Evolutionary conservation across 2,113 vertebrate species (phyloP).

Genomic region (Menura novaehollandiae): DNA sequence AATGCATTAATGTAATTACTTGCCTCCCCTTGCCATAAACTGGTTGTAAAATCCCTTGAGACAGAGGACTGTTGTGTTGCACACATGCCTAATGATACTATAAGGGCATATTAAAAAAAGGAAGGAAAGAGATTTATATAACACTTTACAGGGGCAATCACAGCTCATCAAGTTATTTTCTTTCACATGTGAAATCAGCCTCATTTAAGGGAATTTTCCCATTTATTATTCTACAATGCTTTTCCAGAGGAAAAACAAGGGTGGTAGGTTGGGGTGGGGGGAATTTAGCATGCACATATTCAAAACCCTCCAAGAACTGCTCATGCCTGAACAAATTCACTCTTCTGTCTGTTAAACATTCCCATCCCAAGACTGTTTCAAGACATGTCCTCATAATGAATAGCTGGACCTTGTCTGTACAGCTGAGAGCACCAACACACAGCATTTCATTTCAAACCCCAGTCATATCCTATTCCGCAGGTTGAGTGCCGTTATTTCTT

Average conservation of each 20-base stretch:
- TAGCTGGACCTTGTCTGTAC: conserved; percentile 16
- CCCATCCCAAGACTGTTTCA: neutral
- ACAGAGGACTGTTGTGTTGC: neutral
- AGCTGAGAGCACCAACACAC: neutral
- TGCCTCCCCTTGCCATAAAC: conserved; percentile 13
- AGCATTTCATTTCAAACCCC: conserved; percentile 23
- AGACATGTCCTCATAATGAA: conserved; percentile 39
- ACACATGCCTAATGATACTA: neutral
- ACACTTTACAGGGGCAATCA: neutral
- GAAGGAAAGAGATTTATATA: conserved; percentile 25
- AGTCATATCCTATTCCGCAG: neutral
- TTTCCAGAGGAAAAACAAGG: neutral
- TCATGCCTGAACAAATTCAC: neutral
- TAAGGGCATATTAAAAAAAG: neutral
- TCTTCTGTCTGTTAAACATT: conserved; percentile 1
- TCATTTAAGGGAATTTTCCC: neutral
- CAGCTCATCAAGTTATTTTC: conserved; percentile 23
- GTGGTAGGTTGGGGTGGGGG: too few relatives aligned
- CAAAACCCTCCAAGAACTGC: neutral
- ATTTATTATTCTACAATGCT: neutral
- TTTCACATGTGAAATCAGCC: neutral
- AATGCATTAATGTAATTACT: conserved; percentile 20
- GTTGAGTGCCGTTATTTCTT: neutral
- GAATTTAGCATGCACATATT: neutral
- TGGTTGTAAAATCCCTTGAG: conserved; percentile 39